Conservation (phyloP, 2,797 vertebrate species). For the Apodemus agrarius region DNA sequence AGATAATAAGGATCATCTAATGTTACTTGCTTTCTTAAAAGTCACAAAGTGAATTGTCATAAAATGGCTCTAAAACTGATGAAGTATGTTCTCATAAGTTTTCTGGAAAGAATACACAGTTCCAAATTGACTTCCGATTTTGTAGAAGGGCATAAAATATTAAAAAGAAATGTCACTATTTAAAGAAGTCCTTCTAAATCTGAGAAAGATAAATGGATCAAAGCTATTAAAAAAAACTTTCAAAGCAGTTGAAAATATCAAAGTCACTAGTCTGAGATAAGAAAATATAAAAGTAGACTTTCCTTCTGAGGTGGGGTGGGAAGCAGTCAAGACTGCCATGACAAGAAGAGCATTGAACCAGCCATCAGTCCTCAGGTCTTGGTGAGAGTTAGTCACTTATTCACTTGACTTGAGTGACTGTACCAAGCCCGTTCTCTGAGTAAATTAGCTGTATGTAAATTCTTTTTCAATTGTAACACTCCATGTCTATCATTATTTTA, state of each 20-base stretch:
- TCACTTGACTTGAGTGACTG: constrained; percentile 23
- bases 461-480: constrained; percentile 41
- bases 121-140: constrained; percentile 84
- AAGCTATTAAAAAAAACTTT: constrained; percentile 81
- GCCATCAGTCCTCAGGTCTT: neutral
- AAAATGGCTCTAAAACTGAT: constrained; percentile 84
- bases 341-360: neutral
- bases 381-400: neutral
- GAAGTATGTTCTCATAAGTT: constrained; percentile 79
- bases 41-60: constrained; percentile 83
- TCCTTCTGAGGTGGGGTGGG: constrained; percentile 58
- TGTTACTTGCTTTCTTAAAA: constrained; percentile 79
- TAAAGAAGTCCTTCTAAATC: constrained; percentile 86
- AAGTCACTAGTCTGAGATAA: constrained; percentile 83
- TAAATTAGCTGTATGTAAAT: constrained; percentile 46
- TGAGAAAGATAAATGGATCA: constrained; percentile 83
- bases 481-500: constrained; percentile 59
- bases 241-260: constrained; percentile 84
- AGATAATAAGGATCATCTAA: constrained; percentile 75
- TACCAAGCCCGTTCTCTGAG: neutral
- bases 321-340: neutral
- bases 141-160: constrained; percentile 80
- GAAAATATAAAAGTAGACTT: constrained; percentile 73
- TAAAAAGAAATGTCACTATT: constrained; percentile 86
- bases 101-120: constrained; percentile 80